Evolutionary conservation across 2,113 vertebrate genomes (phyloP).

Genomic region (Peucedramus taeniatus): DNA sequence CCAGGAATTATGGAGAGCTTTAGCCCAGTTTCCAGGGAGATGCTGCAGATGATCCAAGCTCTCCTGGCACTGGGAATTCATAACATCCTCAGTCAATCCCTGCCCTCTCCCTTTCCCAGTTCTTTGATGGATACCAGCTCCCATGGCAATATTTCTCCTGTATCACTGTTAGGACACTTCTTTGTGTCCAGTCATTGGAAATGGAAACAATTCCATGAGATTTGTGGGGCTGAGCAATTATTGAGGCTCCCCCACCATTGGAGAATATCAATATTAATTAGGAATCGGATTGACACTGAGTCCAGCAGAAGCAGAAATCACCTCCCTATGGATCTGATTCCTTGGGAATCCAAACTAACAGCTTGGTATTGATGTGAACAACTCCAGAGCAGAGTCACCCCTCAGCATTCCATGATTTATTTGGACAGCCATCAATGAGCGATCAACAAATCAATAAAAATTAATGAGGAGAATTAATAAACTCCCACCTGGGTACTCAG

Average conservation of each 20-base stretch:
- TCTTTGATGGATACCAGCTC: background rate
- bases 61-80: background rate
- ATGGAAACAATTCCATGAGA: background rate
- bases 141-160: background rate
- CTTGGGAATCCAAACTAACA: background rate
- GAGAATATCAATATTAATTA: background rate
- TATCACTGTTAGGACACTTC: background rate
- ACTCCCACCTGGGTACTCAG: background rate
- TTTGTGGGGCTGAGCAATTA: background rate
- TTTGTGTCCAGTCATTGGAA: background rate
- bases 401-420: background rate
- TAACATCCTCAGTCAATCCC: background rate
- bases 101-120: background rate
- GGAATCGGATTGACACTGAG: background rate
- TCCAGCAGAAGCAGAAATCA: background rate
- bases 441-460: slow-evolving; percentile 36
- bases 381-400: background rate
- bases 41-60: background rate
- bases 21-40: background rate
- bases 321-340: background rate
- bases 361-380: fast-evolving
- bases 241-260: background rate
- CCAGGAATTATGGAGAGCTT: background rate
- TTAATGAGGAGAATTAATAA: background rate
- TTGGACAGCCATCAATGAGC: background rate